Percentiles rank a stretch among this genome's conserved stretches.
Evolutionary conservation across 2,113 vertebrate genomes (phyloP).

Genomic region (Trogon melanurus): DNA sequence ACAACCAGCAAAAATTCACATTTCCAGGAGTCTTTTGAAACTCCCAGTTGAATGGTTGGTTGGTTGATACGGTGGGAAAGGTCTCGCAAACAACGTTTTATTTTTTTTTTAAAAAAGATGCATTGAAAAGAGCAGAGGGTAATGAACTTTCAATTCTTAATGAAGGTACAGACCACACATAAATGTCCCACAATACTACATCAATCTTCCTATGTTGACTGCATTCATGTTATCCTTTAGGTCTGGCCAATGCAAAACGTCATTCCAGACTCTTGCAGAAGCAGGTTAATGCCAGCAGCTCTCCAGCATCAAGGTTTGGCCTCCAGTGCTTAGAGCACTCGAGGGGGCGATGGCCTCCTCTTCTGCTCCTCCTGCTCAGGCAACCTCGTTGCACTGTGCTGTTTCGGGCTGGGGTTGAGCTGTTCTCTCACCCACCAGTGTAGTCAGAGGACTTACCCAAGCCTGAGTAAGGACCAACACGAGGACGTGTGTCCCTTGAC

Average conservation of each 20-base stretch:
- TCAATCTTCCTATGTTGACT: background rate
- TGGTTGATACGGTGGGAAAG: background rate
- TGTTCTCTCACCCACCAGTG: background rate
- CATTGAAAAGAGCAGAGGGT: background rate
- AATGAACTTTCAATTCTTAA: background rate
- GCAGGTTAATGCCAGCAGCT: background rate
- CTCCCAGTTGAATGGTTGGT: background rate
- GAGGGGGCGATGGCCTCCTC: background rate
- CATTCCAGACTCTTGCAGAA: background rate
- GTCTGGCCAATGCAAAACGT: background rate
- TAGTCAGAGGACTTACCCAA: background rate
- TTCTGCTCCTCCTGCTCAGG: background rate
- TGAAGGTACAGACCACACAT: background rate
- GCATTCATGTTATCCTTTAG: background rate
- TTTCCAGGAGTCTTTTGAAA: background rate
- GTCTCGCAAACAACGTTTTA: background rate
- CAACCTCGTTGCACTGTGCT: fast-evolving
- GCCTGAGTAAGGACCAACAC: background rate
- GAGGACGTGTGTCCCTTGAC: background rate
- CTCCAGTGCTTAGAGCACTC: background rate
- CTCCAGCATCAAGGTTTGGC: background rate
- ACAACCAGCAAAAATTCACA: background rate
- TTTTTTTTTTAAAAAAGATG: background rate
- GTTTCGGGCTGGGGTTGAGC: background rate
- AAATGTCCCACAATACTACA: background rate